Base-by-base conservation (phyloP, 2,888 invertebrate species). In the Epirrhoe alternata region DNA sequence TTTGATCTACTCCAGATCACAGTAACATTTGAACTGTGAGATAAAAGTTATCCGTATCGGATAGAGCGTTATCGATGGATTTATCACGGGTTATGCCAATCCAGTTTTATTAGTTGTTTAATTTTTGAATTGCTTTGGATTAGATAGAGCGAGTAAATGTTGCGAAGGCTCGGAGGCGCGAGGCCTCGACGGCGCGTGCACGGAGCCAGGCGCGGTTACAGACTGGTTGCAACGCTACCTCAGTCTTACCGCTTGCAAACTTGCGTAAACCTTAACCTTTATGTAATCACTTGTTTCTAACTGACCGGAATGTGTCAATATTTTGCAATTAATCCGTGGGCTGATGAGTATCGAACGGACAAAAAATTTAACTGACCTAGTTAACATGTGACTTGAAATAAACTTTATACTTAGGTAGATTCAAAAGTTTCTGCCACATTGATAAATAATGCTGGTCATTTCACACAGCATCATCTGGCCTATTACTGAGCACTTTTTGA, bases 211-310 rank as follows among this genome's bases (percentile, higher is more conserved):
- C 62, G 67, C 73, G 75, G 71, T 71, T 75, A 71, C 77, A 59
- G 72, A 75, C 71, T 74, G 75, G 60, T 52, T 49, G 53, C 8
- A 2, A 61, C 31, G 47, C 31, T 42, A 50, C 58, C 53, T 24
- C 51, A 24, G 30, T 16, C 47, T 45, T 45, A 16, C 56, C 73
- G 72, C 50, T 66, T 63, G 72, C 74, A 69, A 64, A 80, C 85
- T 89, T 89, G 86, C 88, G 88, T 77, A 89, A 89, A 87, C 83
- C 78, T 77, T 81, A 82, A 82, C 81, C 83, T 81, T 90, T 88
- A 90, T 87, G 85, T 87, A 90, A 90, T 82, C 79, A 75, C 74
- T 79, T 77, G 81, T 86, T 84, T 80, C 79, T 82, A 77, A 81
- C 68, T 68, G 72, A 82, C 81, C 80, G 75, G 81, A 73, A 78